A percentile compares a stretch with the other conserved stretches of the same genome.
These are phyloP conservation scores for Erebia ligea DNA, from an alignment of 2,888 invertebrate genomes.

Conservation along the genomic window DNA sequence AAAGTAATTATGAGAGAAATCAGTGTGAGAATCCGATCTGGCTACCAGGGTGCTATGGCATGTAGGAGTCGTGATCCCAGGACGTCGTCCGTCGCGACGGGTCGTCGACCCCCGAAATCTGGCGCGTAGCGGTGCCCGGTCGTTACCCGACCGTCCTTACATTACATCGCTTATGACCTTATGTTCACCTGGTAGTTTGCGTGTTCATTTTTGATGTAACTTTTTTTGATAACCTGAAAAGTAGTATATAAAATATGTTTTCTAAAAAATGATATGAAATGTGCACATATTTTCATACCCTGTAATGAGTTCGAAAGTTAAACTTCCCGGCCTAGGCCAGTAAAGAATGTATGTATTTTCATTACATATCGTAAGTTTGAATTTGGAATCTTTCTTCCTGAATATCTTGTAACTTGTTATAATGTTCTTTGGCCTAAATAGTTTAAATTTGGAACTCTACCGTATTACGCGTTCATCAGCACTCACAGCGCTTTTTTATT, in stretches of 20 bases:
- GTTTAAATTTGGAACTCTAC: too few species aligned
- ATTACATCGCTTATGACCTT: slow-evolving; percentile 69
- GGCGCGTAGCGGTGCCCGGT: slow-evolving; percentile 80
- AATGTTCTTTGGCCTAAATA: too few species aligned
- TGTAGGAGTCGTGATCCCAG: slow-evolving; percentile 66
- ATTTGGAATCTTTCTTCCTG: too few species aligned
- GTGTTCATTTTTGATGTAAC: slow-evolving; percentile 39
- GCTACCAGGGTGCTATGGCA: slow-evolving; percentile 63
- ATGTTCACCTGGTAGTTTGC: slow-evolving; percentile 72
- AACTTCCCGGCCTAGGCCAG: too few species aligned
- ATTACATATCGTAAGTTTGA: too few species aligned
- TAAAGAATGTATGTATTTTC: too few species aligned
- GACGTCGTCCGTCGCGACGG: slow-evolving; percentile 67
- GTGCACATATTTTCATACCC: too few species aligned
- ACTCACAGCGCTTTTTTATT: too few species aligned
- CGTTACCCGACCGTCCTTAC: slow-evolving; percentile 79
- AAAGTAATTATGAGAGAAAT: slow-evolving; percentile 27
- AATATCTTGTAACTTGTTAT: too few species aligned
- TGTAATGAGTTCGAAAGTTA: too few species aligned
- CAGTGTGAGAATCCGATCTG: slow-evolving; percentile 27
- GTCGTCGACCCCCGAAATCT: slow-evolving; percentile 77
- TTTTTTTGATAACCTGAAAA: not conserved
- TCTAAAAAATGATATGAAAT: too few species aligned
- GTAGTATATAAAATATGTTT: not conserved
- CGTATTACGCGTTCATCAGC: too few species aligned